Percentiles rank a stretch among this genome's conserved stretches.
Evolutionary conservation across 2,113 vertebrate species (phyloP).

Genomic region (Macroglossus sobrinus): DNA sequence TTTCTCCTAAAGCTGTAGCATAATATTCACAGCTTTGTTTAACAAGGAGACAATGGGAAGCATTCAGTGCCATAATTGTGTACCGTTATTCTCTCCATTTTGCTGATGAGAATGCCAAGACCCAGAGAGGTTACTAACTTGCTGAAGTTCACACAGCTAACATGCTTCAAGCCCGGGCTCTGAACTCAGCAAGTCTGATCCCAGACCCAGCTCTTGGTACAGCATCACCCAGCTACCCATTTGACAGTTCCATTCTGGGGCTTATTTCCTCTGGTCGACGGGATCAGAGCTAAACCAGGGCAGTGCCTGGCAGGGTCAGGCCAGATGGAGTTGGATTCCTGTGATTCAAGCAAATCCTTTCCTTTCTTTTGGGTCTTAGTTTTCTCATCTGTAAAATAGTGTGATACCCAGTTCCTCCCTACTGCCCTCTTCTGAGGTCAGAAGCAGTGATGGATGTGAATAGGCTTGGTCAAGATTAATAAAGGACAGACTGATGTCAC

Average conservation of each 20-base stretch:
- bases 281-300: neutral
- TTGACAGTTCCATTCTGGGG: neutral
- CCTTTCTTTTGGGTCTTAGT: neutral
- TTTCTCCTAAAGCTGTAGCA: neutral
- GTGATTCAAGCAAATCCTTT: neutral
- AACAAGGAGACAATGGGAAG: neutral
- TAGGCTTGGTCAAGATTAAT: neutral
- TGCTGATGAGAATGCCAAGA: neutral
- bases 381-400: neutral
- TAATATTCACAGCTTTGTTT: neutral
- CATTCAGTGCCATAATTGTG: neutral
- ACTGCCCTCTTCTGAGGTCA: neutral
- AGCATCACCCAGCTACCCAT: neutral
- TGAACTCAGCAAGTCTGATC: neutral
- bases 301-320: neutral
- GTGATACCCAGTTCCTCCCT: neutral
- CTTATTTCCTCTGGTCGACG: neutral
- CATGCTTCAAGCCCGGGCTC: neutral
- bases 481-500: neutral
- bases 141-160: neutral
- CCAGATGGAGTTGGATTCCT: neutral
- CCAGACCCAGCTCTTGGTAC: neutral
- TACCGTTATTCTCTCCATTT: neutral
- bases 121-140: neutral
- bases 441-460: neutral